Base-by-base conservation (phyloP, 2,888 invertebrate species). In the Pachliopta kotzebuea region DNA sequence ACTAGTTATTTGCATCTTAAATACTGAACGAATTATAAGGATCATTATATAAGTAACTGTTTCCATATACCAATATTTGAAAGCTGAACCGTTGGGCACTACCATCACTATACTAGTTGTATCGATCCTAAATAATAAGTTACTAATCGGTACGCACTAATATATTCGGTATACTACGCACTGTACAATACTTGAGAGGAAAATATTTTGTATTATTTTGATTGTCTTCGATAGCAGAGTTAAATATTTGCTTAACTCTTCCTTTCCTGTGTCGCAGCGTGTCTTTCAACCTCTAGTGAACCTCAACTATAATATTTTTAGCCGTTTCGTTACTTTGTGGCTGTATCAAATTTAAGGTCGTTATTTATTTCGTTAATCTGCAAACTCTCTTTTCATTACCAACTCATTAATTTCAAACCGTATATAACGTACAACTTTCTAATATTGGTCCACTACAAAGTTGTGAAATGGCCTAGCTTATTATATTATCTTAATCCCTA, bases 401-500 rank as follows among this genome's bases (percentile, higher is more conserved):
- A 56, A 60, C 63, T 31, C 45, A 62, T 73, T 71, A 72, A 76
- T 69, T 74, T 72, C 76, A 79, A 85, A 83, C 85, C 85, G 76
- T 80, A 78, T 78, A 80, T 86, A 85, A 86, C 79, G 90, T 85
- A 89, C 90, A 90, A 90, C 90, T 91, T 91, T 91, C 90, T 91
- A 90, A 91, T 90, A 90, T 91, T 91, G 91, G 91, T 91, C 91
- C 91, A 81, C 91, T 90, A 90, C 89, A 81, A 81, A 88, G 85
- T 90, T 86, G 86, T 86, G 89, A 89, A 88, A 83, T 86, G 87
- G 84, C 77, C 89, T 90, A 90, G 81, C 88, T 88, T 88, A 88
- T 73, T 71, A 66, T 67, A 61, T 83, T 82, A 80, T 76, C 80
- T 82, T 81, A 84, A 68, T 50, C 69, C 66, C 83, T 90, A 88